Percentiles rank a stretch among this genome's conserved stretches.
Evolutionary conservation across 2,797 vertebrate species (phyloP).

Genomic region (Smutsia temminckii): DNA sequence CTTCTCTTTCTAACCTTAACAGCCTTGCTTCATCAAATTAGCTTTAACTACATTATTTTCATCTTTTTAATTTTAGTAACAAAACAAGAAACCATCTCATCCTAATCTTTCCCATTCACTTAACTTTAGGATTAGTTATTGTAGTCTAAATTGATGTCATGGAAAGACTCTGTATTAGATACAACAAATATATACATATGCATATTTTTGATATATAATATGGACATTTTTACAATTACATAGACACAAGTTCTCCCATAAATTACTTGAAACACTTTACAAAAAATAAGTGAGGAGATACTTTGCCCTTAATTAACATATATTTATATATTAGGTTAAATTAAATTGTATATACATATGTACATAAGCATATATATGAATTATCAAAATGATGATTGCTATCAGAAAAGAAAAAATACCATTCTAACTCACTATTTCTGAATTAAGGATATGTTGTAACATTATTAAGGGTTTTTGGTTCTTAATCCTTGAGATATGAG

Average conservation of each 20-base stretch:
- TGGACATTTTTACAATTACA: background rate
- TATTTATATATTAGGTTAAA: background rate
- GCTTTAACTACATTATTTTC: background rate
- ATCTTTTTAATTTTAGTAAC: background rate
- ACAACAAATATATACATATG: background rate
- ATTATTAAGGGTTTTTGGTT: background rate
- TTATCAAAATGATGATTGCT: background rate
- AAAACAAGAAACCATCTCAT: background rate
- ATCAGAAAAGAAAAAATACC: background rate
- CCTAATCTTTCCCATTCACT: background rate
- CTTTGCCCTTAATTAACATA: background rate
- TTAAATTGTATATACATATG: background rate
- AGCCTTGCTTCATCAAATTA: background rate
- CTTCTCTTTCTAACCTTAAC: background rate
- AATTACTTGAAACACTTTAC: background rate
- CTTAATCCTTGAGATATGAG: background rate
- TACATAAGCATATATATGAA: background rate
- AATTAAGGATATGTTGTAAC: background rate
- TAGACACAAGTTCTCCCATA: background rate
- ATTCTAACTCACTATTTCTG: background rate
- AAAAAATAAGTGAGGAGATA: background rate
- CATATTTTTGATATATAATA: background rate
- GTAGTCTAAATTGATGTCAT: background rate
- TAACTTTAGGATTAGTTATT: conserved; percentile 41
- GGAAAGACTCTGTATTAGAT: background rate